phyloP scores from a whole-genome alignment of 2,888 invertebrate genomes.

The Netelia inedita region DNA sequence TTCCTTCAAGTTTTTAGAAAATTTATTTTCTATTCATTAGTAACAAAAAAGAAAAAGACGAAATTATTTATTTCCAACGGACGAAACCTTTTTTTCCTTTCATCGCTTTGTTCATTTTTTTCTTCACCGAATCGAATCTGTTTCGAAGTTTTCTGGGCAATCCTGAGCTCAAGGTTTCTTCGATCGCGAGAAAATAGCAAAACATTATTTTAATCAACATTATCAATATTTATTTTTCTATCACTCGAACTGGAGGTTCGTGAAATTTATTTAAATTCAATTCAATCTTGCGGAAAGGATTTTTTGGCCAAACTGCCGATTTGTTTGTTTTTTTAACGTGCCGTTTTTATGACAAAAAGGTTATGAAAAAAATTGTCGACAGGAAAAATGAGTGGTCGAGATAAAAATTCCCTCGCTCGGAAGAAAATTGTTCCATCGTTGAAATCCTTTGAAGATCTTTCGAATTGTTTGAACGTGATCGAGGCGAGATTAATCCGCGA shows the following conservation, averaged over 20 bases:
- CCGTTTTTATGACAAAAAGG: neutral
- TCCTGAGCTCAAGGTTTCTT: slow-evolving; percentile 23
- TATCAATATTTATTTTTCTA: neutral
- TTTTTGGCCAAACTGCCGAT: too few species aligned
- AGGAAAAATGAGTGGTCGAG: slow-evolving; percentile 33
- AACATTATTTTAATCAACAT: slow-evolving; percentile 49
- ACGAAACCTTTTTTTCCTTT: slow-evolving; percentile 54
- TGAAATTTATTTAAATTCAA: neutral
- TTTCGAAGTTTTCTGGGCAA: slow-evolving; percentile 55
- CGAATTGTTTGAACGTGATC: slow-evolving; percentile 53
- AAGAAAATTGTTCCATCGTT: neutral
- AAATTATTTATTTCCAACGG: slow-evolving; percentile 4
- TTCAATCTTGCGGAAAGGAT: too few species aligned
- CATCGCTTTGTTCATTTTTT: slow-evolving; percentile 60
- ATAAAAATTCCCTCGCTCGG: neutral
- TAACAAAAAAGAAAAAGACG: slow-evolving; percentile 59
- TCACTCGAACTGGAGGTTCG: neutral
- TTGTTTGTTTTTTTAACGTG: slow-evolving; percentile 7
- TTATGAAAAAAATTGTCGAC: neutral
- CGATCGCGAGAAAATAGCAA: slow-evolving; percentile 6
- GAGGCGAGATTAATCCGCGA: slow-evolving; percentile 35
- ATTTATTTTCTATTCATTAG: slow-evolving; percentile 47
- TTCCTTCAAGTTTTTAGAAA: slow-evolving; percentile 58
- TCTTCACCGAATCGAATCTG: slow-evolving; percentile 60
- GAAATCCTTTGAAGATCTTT: slow-evolving; percentile 26